Evolutionary conservation across 2,797 vertebrate genomes (phyloP).

Genomic region (Sphaeramia orbicularis): DNA sequence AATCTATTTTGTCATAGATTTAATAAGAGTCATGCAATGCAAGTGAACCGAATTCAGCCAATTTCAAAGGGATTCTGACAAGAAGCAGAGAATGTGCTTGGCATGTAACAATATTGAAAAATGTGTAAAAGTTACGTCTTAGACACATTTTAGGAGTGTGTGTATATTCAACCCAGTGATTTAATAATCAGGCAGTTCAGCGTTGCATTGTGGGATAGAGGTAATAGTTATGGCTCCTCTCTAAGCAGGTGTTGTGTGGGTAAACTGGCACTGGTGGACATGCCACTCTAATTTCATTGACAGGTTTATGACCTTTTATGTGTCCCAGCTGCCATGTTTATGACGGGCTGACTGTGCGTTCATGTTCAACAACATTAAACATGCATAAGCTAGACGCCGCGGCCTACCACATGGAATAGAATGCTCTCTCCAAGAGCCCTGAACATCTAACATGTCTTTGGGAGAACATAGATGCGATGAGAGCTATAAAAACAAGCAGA

Average conservation of each 20-base stretch:
- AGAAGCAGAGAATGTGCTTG: background rate
- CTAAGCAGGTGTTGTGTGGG: constrained; percentile 81
- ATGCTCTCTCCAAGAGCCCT: constrained; percentile 53
- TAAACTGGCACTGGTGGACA: constrained; percentile 82
- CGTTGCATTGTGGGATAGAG: constrained; percentile 51
- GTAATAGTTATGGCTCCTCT: constrained; percentile 45
- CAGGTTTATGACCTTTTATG: constrained; percentile 85
- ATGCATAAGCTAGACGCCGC: constrained; percentile 78
- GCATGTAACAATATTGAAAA: constrained; percentile 7
- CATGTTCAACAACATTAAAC: constrained; percentile 87
- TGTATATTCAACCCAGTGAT: constrained; percentile 34
- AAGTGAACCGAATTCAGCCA: constrained; percentile 13
- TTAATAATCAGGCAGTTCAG: constrained; percentile 26
- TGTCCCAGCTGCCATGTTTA: constrained; percentile 83
- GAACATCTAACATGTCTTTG: constrained; percentile 55
- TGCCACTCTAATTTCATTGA: constrained; percentile 83
- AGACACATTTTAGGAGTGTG: background rate
- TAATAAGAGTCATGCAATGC: constrained; percentile 27
- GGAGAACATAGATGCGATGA: constrained; percentile 43
- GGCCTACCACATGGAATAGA: constrained; percentile 64
- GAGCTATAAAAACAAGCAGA: constrained; percentile 61
- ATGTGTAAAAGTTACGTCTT: background rate
- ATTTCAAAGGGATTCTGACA: constrained; percentile 27
- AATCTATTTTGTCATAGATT: constrained; percentile 53
- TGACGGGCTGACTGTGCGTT: constrained; percentile 83